Percentiles rank a stretch among this genome's conserved stretches.
These are phyloP conservation scores for Intellagama lesueurii DNA, from an alignment of 2,797 vertebrate genomes.

Conservation along the genomic window DNA sequence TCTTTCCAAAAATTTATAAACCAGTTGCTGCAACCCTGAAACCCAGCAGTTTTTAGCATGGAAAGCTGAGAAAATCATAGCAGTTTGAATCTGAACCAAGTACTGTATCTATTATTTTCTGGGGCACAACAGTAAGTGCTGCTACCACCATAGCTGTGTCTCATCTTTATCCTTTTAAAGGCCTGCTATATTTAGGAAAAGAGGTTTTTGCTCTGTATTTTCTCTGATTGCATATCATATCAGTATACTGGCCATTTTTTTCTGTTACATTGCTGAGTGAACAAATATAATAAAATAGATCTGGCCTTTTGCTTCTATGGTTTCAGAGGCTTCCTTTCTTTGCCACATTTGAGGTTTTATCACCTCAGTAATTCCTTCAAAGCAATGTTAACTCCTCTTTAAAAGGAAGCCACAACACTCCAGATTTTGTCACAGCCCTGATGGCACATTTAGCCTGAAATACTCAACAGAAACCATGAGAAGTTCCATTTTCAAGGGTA, in stretches of 20 bases:
- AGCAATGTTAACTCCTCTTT: not conserved
- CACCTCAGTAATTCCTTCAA: not conserved
- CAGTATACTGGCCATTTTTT: not conserved
- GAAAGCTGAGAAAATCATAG: not conserved
- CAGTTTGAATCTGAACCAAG: not conserved
- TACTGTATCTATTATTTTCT: not conserved
- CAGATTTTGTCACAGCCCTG: not conserved
- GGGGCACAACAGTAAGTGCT: too few species aligned
- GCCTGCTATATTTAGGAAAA: not conserved
- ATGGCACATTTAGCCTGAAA: constrained; percentile 13
- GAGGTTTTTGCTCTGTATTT: not conserved
- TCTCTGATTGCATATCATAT: not conserved
- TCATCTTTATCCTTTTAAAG: not conserved
- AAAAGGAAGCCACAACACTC: not conserved
- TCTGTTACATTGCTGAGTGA: not conserved
- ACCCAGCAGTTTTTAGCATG: not conserved
- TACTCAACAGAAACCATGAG: constrained; percentile 33
- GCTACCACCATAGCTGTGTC: not conserved
- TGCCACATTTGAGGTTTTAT: not conserved
- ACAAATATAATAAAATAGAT: not conserved
- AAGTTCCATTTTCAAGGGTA: constrained; percentile 17
- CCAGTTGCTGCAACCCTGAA: not conserved
- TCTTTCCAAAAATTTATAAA: not conserved
- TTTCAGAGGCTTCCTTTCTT: not conserved
- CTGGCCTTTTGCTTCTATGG: not conserved